Evolutionary conservation across 2,797 vertebrate species (phyloP).

Genomic region (Hippocampus kuda): DNA sequence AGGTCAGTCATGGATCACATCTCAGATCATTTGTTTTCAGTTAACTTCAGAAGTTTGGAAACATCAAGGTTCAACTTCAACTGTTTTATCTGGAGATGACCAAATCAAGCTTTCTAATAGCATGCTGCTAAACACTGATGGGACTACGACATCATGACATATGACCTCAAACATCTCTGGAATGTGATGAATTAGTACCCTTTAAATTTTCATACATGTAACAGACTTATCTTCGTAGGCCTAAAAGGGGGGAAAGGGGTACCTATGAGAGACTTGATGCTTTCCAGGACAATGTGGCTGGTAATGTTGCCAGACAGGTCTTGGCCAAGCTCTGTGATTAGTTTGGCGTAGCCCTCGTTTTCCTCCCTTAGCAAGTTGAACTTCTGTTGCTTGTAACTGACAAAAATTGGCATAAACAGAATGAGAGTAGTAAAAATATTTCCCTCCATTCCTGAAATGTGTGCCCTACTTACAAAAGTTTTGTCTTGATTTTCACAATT

Average conservation of each 20-base stretch:
- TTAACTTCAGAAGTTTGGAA: too few species aligned
- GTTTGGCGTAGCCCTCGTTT: constrained; percentile 96
- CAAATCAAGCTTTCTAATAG: too few species aligned
- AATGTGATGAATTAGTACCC: not conserved
- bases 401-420: not conserved
- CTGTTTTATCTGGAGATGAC: too few species aligned
- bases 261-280: constrained; percentile 99
- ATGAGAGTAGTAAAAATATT: not conserved
- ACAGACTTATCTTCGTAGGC: not conserved
- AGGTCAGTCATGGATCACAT: too few species aligned
- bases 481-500: constrained; percentile 99
- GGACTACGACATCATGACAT: not conserved
- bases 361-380: constrained; percentile 97
- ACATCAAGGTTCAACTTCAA: too few species aligned
- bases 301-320: constrained; percentile 90
- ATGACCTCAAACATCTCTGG: not conserved
- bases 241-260: constrained; percentile 27
- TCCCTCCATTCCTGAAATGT: not conserved
- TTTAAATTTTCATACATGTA: not conserved
- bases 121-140: not conserved
- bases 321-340: constrained; percentile 95
- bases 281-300: constrained; percentile 93
- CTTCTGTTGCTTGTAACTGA: constrained; percentile 98
- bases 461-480: constrained; percentile 86
- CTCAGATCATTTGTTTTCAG: too few species aligned